Conservation (phyloP, 2,888 invertebrate genomes). For the Epistrophe eligans region DNA sequence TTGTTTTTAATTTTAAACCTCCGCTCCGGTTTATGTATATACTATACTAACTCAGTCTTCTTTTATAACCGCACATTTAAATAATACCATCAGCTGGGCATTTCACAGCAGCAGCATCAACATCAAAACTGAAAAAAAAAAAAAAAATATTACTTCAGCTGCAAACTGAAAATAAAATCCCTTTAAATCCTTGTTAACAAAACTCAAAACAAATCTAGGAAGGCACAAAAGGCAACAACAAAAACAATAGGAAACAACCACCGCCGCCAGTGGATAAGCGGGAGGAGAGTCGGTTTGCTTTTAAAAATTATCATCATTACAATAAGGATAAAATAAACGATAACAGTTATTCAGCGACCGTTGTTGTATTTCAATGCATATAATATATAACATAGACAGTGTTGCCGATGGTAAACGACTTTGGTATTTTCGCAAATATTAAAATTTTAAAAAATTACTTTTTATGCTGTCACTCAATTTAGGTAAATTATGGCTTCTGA, state of each 20-base stretch:
- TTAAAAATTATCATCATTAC: conserved; percentile 20
- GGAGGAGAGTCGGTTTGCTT: neutral
- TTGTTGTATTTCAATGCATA: conserved; percentile 1
- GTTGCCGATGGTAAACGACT: neutral
- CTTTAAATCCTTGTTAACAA: conserved; percentile 44
- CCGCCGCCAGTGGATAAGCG: neutral
- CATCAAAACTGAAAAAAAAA: neutral
- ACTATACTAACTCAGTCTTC: neutral
- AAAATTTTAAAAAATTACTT: too few species aligned
- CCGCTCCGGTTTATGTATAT: neutral
- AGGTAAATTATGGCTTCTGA: too few species aligned
- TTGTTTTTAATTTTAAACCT: conserved; percentile 6
- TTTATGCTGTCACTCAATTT: too few species aligned
- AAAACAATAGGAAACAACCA: conserved; percentile 10
- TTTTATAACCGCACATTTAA: conserved; percentile 14
- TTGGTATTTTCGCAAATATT: neutral
- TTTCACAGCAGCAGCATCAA: conserved; percentile 1
- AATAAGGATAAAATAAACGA: conserved; percentile 5
- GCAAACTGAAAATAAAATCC: conserved; percentile 43
- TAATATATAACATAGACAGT: neutral
- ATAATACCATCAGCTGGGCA: conserved; percentile 16
- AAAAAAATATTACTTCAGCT: conserved; percentile 10
- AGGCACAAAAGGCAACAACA: neutral
- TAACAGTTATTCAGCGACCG: conserved; percentile 2
- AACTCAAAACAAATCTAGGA: conserved; percentile 46